A percentile compares a stretch with the other conserved stretches of the same genome.
Conservation (phyloP, 2,113 vertebrate genomes). For the Agelaius tricolor region DNA sequence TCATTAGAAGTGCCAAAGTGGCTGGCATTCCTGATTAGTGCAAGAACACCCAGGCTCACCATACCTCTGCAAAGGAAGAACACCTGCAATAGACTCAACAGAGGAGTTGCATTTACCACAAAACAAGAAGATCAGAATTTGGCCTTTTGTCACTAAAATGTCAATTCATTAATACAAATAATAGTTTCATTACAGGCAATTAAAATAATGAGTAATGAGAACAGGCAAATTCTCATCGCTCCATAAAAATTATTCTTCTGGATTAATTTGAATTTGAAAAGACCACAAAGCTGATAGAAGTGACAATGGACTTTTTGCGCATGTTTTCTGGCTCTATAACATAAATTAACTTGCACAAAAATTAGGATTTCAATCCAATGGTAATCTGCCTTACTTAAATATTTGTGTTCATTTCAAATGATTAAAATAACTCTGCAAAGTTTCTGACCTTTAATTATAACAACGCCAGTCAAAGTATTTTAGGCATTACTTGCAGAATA, state of each 20-base stretch:
- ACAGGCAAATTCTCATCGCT: background rate
- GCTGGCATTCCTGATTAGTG: background rate
- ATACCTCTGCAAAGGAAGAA: background rate
- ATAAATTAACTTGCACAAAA: background rate
- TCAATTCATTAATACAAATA: background rate
- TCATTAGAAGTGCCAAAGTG: background rate
- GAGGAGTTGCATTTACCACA: background rate
- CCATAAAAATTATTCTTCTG: background rate
- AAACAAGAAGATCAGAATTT: background rate
- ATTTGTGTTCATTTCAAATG: background rate
- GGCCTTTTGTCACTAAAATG: background rate
- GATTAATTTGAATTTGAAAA: conserved; percentile 31
- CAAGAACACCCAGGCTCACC: background rate
- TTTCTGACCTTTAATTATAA: background rate
- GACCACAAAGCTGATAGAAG: background rate
- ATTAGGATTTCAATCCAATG: background rate
- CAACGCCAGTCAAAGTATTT: background rate
- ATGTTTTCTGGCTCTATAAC: background rate
- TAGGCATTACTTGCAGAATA: background rate
- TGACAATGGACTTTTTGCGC: background rate
- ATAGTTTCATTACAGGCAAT: background rate
- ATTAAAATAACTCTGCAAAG: background rate
- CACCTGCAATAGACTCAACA: background rate
- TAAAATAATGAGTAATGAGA: background rate
- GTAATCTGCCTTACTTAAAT: background rate